These are phyloP conservation scores for Brachypterus glaber DNA, from an alignment of 2,888 invertebrate genomes.

Conservation along the genomic window DNA sequence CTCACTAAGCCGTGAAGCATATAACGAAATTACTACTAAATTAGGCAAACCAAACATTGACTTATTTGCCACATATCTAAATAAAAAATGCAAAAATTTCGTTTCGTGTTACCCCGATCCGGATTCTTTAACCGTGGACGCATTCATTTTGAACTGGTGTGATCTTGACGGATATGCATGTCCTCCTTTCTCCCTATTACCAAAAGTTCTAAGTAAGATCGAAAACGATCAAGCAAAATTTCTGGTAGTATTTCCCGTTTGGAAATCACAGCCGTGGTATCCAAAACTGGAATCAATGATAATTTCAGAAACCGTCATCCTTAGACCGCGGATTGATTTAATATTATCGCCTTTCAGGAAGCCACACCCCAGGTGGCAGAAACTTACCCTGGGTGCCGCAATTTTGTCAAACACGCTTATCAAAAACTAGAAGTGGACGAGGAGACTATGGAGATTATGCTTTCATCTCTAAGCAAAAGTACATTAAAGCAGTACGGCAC, in stretches of 20 bases:
- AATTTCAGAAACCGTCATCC: too few relatives aligned
- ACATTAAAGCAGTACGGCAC: conserved; percentile 17
- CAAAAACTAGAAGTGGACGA: conserved; percentile 11
- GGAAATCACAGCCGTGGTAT: too few relatives aligned
- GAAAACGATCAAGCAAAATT: conserved; percentile 4
- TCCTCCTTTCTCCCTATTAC: conserved; percentile 9
- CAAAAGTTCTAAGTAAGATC: conserved; percentile 8
- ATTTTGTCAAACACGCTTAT: conserved; percentile 14
- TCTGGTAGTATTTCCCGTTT: too few relatives aligned
- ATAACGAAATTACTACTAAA: too few relatives aligned
- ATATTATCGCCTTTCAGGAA: too few relatives aligned
- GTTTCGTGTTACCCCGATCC: too few relatives aligned
- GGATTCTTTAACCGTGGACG: too few relatives aligned
- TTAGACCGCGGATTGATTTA: conserved; percentile 5
- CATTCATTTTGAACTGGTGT: conserved; percentile 3
- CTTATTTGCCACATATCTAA: too few relatives aligned
- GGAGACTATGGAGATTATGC: conserved; percentile 10
- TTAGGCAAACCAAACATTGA: too few relatives aligned
- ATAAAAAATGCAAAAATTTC: too few relatives aligned
- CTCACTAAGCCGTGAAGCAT: too few relatives aligned
- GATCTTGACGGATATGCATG: conserved; percentile 5
- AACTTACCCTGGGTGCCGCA: conserved; percentile 20
- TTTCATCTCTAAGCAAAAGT: conserved; percentile 12
- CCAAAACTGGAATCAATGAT: too few relatives aligned
- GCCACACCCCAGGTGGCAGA: conserved; percentile 9